A percentile compares a stretch with the other conserved stretches of the same genome.
Evolutionary conservation across 2,113 vertebrate species (phyloP).

Genomic region (Gobius niger): DNA sequence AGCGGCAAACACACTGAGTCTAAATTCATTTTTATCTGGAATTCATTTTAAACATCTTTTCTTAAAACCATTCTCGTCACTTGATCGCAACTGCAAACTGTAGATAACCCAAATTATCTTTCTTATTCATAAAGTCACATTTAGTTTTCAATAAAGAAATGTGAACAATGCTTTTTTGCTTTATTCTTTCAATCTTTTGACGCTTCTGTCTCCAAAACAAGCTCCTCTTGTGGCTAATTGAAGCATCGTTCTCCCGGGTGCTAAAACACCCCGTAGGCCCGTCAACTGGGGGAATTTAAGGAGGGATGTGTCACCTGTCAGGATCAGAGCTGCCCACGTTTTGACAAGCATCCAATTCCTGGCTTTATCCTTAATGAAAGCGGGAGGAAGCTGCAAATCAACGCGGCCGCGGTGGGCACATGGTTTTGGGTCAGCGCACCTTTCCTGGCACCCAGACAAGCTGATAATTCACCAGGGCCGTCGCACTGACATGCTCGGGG

Average conservation of each 20-base stretch:
- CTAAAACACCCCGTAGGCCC: conserved; percentile 20
- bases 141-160: conserved; percentile 71
- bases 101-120: conserved; percentile 36
- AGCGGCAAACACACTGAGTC: too few relatives aligned
- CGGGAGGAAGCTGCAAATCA: conserved; percentile 59
- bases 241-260: neutral
- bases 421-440: conserved; percentile 47
- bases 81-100: conserved; percentile 10
- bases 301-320: conserved; percentile 60
- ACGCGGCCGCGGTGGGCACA: conserved; percentile 23
- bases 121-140: conserved; percentile 56
- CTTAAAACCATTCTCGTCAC: too few relatives aligned
- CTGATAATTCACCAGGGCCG: conserved; percentile 61
- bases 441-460: conserved; percentile 50
- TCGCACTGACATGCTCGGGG: conserved; percentile 62
- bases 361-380: conserved; percentile 35
- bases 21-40: conserved; percentile 11
- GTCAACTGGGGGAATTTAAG: conserved; percentile 19
- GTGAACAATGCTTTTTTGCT: conserved; percentile 47
- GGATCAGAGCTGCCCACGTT: conserved; percentile 37
- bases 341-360: conserved; percentile 37
- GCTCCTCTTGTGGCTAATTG: neutral
- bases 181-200: neutral
- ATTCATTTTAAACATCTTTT: neutral
- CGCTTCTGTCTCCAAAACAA: neutral